These are phyloP conservation scores for Teleiodes luculella DNA, from an alignment of 2,888 invertebrate species.

Conservation along the genomic window DNA sequence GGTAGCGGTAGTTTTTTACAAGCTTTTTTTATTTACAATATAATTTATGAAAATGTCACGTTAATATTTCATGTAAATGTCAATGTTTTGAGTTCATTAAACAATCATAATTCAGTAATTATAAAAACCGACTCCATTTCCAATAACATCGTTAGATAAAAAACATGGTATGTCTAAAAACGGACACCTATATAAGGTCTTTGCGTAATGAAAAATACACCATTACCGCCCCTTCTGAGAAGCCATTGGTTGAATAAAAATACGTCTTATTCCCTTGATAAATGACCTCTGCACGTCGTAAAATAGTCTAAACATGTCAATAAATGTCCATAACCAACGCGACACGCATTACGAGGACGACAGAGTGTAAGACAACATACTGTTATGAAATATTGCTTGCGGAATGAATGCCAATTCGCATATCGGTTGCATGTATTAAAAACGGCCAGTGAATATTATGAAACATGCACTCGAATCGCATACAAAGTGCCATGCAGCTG, in stretches of 20 bases:
- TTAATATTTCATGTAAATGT: too few relatives aligned
- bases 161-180: not conserved
- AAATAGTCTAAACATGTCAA: constrained; percentile 32
- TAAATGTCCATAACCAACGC: constrained; percentile 48
- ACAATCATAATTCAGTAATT: too few relatives aligned
- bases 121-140: not conserved
- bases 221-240: too few relatives aligned
- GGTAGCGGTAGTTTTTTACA: too few relatives aligned
- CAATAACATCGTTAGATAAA: too few relatives aligned
- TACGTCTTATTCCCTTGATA: not conserved
- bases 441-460: too few relatives aligned
- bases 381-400: not conserved
- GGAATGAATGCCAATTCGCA: not conserved
- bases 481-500: too few relatives aligned
- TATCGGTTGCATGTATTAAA: not conserved
- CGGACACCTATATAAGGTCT: not conserved
- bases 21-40: too few relatives aligned
- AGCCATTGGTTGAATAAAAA: not conserved
- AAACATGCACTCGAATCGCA: too few relatives aligned
- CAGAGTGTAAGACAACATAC: not conserved
- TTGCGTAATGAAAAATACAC: too few relatives aligned
- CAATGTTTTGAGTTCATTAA: too few relatives aligned
- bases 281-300: not conserved
- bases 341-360: constrained; percentile 52
- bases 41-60: too few relatives aligned